Evolutionary conservation across 2,797 vertebrate genomes (phyloP).

Genomic region (Eremophila alpestris): DNA sequence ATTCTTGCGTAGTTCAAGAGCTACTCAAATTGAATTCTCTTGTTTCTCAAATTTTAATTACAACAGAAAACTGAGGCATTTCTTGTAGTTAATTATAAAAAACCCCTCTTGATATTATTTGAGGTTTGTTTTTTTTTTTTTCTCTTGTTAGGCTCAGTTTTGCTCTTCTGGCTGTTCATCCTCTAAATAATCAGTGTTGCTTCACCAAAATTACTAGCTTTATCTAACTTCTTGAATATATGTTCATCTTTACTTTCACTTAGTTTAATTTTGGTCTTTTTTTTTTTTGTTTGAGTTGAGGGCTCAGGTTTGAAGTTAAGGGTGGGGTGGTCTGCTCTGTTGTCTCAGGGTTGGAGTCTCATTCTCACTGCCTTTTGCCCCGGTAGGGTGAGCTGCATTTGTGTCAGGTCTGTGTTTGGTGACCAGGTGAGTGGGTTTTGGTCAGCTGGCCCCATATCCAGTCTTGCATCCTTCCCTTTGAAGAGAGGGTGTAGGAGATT

Average conservation of each 20-base stretch:
- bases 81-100: neutral
- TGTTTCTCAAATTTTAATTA: constrained; percentile 15
- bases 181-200: neutral
- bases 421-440: neutral
- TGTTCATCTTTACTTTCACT: neutral
- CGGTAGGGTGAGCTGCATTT: neutral
- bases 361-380: neutral
- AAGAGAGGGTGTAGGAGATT: neutral
- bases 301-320: neutral
- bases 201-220: neutral
- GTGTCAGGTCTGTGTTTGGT: neutral
- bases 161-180: neutral
- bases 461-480: neutral
- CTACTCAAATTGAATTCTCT: neutral
- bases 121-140: constrained; percentile 1
- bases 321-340: neutral
- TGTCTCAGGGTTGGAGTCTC: neutral
- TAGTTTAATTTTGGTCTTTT: neutral
- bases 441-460: neutral
- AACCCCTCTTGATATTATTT: neutral
- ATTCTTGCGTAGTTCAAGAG: neutral
- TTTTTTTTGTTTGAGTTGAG: neutral
- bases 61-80: neutral
- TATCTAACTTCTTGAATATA: neutral
- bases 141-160: neutral